Conservation (phyloP, 1,140 invertebrate genomes). For the Drosophila pandora region DNA sequence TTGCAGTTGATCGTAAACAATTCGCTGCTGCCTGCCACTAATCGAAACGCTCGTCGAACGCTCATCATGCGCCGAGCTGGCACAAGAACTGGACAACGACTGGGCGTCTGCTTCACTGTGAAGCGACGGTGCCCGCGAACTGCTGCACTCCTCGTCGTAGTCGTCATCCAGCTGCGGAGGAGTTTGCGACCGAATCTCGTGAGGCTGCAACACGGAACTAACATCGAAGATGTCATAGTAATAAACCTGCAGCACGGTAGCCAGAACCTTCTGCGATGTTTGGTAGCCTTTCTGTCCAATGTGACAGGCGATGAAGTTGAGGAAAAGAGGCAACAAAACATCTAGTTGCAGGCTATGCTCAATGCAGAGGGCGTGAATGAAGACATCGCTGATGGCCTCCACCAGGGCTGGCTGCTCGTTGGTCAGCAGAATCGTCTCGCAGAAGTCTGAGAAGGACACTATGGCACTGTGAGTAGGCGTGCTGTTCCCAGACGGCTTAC, state of each 20-base stretch:
- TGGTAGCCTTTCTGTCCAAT: conserved; percentile 81
- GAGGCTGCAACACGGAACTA: conserved; percentile 61
- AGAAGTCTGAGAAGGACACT: conserved; percentile 78
- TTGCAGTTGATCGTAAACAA: conserved; percentile 77
- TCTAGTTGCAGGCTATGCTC: conserved; percentile 75
- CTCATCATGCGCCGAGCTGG: conserved; percentile 71
- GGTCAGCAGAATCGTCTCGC: conserved; percentile 76
- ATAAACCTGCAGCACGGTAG: conserved; percentile 75
- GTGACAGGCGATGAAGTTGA: conserved; percentile 81
- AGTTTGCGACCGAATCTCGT: conserved; percentile 64
- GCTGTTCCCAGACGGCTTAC: conserved; percentile 12
- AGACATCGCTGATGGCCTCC: conserved; percentile 79
- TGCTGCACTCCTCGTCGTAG: conserved; percentile 74
- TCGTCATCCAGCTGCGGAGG: conserved; percentile 72
- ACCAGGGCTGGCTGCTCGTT: conserved; percentile 70
- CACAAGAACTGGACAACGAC: conserved; percentile 74
- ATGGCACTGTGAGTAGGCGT: conserved; percentile 56
- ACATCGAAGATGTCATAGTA: conserved; percentile 80
- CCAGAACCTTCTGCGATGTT: conserved; percentile 80
- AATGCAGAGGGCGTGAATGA: conserved; percentile 78
- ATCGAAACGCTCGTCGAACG: conserved; percentile 53
- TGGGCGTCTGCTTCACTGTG: conserved; percentile 79
- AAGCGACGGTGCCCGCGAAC: conserved; percentile 69
- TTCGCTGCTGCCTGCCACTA: conserved; percentile 69
- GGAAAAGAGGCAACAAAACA: conserved; percentile 72